phyloP scores from a whole-genome alignment of 2,888 invertebrate genomes.

The Pachydiplax longipennis region DNA sequence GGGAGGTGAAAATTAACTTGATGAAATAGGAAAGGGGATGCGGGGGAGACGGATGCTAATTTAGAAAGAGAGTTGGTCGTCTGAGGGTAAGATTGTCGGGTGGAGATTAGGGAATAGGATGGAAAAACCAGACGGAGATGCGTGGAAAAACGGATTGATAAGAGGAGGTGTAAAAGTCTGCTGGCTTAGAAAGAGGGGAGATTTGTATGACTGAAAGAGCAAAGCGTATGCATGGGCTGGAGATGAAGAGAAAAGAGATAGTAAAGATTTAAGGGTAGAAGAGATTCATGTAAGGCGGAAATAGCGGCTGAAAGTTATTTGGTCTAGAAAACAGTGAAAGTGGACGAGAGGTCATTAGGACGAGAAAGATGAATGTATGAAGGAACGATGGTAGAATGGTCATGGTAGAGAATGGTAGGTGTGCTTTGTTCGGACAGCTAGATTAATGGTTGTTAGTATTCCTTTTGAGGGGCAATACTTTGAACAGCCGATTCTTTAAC shows the following conservation, averaged over 20 bases:
- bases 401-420: no score
- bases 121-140: not conserved
- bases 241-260: not conserved
- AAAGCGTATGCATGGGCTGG: not conserved
- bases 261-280: not conserved
- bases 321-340: not conserved
- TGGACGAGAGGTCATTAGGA: not conserved
- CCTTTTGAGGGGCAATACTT: no score
- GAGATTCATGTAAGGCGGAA: not conserved
- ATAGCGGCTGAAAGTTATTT: not conserved
- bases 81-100: not conserved
- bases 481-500: no score
- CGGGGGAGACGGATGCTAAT: not conserved
- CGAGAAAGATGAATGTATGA: no score
- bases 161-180: not conserved
- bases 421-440: no score
- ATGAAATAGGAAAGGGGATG: not conserved
- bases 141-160: not conserved
- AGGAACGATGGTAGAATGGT: no score
- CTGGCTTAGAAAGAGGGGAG: not conserved
- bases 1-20: not conserved
- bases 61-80: not conserved
- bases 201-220: not conserved
- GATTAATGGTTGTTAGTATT: no score
- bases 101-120: not conserved